phyloP scores from a whole-genome alignment of 2,888 invertebrate species.

The Anthrax anthrax region DNA sequence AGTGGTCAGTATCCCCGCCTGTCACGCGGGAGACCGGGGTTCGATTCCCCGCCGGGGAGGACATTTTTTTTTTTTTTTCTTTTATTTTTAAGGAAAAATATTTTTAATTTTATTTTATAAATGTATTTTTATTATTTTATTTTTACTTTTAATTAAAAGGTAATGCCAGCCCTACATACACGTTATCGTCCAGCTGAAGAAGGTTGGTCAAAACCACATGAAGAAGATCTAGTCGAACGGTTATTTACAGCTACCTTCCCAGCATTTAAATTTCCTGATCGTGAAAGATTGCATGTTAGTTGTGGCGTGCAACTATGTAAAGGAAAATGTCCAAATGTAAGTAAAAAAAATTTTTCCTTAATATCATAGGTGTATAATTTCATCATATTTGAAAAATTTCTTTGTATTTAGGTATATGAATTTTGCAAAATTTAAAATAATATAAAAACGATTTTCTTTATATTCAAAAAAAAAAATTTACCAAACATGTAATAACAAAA shows the following conservation, averaged over 20 bases:
- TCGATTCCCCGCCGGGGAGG: conserved; percentile 38
- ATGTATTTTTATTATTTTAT: too few relatives aligned
- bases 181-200: conserved; percentile 28
- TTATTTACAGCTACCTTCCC: conserved; percentile 47
- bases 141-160: too few relatives aligned
- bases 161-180: conserved; percentile 31
- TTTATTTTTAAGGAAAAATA: too few relatives aligned
- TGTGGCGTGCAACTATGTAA: conserved; percentile 65
- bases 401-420: too few relatives aligned
- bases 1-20: conserved; percentile 38
- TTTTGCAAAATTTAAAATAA: too few relatives aligned
- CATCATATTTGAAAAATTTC: too few relatives aligned
- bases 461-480: too few relatives aligned
- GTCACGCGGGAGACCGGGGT: conserved; percentile 38
- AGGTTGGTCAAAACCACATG: conserved; percentile 33
- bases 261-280: conserved; percentile 71
- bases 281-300: conserved; percentile 60
- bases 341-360: too few relatives aligned
- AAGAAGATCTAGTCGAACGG: conserved; percentile 33
- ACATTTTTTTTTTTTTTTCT: conserved; percentile 11
- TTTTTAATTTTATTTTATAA: too few relatives aligned
- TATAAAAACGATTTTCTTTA: too few relatives aligned
- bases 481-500: too few relatives aligned
- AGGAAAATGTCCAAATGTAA: conserved; percentile 50
- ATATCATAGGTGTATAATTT: too few relatives aligned